Base-by-base conservation (phyloP, 2,888 invertebrate species). In the Cryptocephalus primarius region DNA sequence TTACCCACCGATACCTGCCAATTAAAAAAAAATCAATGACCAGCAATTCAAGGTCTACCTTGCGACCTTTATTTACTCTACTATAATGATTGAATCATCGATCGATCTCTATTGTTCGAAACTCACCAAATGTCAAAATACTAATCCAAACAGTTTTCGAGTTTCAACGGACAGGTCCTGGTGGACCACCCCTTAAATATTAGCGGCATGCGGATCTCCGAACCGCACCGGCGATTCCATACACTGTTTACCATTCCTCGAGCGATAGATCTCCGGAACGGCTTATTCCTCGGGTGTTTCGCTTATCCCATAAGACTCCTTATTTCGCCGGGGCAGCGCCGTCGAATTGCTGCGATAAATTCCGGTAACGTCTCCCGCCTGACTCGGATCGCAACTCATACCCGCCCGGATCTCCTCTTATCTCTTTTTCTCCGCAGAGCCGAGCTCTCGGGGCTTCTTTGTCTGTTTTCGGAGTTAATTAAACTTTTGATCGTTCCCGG, bases 271-370 rank as follows among this genome's bases (percentile, higher is more conserved):
- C 65, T 63, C 57, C 54, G 55, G 58, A 67, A 67, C 63, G 61
- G 65, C 64, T 66, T 61, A 65, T 61, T 66, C 60, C 58, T 55
- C 58, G 31, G 22, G 22, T 32, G 14, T 60, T 58, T 60, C 55
- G 58, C 57, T 52, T 54, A 60, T 63, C 61, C 63, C 63, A 59
- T 60, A 61, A 60, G 62, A 60, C 61, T 66, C 60, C 61, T 67
- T 62, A 65, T 61, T 60, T 62, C 56, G 58, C 60, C 61, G 63
- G 22, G 64, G 64, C 57, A 56, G 59, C 65, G 62, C 66, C 66
- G 61, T 68, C 65, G 64, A 67, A 68, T 67, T 66, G 65, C 66
- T 49, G 58, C 58, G 59, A 67, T 70, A 70, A 70, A 69, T 70
- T 66, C 57, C 57, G 57, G 60, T 66, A 69, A 68, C 63, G 64